Evolutionary conservation across 1,140 invertebrate genomes (phyloP).

Genomic region (Lasaia peninsularis): DNA sequence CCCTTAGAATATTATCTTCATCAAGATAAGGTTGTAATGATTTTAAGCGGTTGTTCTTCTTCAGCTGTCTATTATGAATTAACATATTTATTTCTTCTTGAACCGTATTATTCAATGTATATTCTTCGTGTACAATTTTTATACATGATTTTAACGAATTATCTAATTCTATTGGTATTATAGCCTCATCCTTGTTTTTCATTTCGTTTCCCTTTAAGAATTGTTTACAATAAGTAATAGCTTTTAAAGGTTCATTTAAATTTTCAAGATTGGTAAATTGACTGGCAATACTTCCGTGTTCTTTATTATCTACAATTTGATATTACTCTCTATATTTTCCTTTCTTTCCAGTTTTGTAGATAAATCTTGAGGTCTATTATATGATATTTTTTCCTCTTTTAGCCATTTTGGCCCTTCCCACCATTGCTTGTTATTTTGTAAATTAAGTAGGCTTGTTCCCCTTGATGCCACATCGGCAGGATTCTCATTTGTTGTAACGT

Average conservation of each 20-base stretch:
- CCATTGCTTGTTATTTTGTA: not conserved
- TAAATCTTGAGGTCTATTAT: not conserved
- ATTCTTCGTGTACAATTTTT: not conserved
- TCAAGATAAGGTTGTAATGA: not conserved
- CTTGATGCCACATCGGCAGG: constrained; percentile 11
- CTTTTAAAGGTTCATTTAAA: not conserved
- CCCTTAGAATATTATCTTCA: not conserved
- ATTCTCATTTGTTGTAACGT: constrained; percentile 1
- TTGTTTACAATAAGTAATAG: not conserved
- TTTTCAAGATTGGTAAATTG: not conserved
- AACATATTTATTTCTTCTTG: not conserved
- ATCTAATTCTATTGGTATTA: not conserved
- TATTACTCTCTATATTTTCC: not conserved
- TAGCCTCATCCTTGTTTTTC: not conserved
- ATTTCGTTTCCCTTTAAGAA: not conserved
- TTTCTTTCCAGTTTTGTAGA: not conserved
- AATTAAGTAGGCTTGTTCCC: not conserved
- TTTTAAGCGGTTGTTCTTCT: no score
- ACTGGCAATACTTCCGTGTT: not conserved
- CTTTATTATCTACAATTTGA: not conserved
- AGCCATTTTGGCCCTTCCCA: constrained; percentile 12
- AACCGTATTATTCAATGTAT: not conserved
- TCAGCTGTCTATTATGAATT: not conserved
- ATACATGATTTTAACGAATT: not conserved
- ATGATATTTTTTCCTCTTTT: not conserved